A percentile compares a stretch with the other conserved stretches of the same genome.
These are phyloP conservation scores for Hydroisotoma schaefferi DNA, from an alignment of 2,888 invertebrate species.

Conservation along the genomic window DNA sequence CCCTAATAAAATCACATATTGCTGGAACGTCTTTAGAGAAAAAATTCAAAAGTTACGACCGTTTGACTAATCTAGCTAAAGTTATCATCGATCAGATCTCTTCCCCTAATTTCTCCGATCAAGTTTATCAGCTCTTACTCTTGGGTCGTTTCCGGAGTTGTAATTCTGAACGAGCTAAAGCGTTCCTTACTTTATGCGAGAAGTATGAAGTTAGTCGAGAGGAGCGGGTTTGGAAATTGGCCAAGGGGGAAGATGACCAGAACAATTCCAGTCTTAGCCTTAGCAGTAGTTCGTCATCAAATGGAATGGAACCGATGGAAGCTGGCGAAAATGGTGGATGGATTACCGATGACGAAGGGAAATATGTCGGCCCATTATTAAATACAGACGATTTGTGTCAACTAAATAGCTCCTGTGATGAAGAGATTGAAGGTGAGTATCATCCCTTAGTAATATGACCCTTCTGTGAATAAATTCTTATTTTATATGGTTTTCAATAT, in stretches of 20 bases:
- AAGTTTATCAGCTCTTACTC: neutral
- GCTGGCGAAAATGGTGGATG: neutral
- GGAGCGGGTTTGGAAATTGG: neutral
- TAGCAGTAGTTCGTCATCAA: neutral
- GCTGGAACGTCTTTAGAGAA: neutral
- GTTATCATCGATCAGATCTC: slow-evolving; percentile 5
- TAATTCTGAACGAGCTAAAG: neutral
- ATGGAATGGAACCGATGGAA: neutral
- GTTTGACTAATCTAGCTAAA: neutral
- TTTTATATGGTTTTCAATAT: neutral
- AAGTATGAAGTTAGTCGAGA: neutral
- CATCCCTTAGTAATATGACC: no score
- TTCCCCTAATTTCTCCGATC: neutral
- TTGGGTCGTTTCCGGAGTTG: neutral
- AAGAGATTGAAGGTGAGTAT: neutral
- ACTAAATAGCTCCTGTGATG: neutral
- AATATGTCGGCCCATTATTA: neutral
- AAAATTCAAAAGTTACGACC: neutral
- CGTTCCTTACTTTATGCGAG: neutral
- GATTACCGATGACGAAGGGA: neutral
- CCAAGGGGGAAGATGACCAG: neutral
- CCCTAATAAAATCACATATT: neutral
- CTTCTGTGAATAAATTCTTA: no score
- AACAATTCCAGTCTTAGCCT: neutral
- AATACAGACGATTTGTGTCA: neutral